Percentiles rank a stretch among this genome's conserved stretches.
Conservation (phyloP, 2,113 vertebrate species). For the Rallus limicola region DNA sequence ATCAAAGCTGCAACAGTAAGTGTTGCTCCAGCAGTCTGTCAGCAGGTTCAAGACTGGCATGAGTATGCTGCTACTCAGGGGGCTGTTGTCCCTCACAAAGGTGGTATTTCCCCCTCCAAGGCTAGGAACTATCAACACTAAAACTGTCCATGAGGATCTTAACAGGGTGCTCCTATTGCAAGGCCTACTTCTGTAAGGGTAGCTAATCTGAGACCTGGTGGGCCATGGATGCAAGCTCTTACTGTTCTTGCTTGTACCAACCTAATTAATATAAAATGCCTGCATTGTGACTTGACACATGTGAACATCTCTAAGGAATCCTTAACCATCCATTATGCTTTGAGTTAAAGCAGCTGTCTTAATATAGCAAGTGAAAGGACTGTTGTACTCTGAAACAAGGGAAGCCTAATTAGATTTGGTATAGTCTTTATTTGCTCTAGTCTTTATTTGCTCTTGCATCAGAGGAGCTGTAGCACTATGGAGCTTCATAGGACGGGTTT, state of each 20-base stretch:
- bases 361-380: slow-evolving; percentile 15
- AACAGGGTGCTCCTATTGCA: neutral
- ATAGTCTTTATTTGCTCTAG: neutral
- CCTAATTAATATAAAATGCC: neutral
- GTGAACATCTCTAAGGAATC: slow-evolving; percentile 18
- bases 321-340: slow-evolving; percentile 6
- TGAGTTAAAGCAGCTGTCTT: slow-evolving; percentile 16
- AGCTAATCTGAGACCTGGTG: neutral
- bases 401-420: slow-evolving; percentile 30
- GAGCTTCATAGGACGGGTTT: neutral
- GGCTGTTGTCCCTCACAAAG: neutral
- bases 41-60: neutral
- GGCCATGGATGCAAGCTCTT: neutral
- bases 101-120: neutral
- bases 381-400: neutral
- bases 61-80: neutral
- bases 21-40: neutral
- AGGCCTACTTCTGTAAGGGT: neutral
- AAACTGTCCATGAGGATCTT: neutral
- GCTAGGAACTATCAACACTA: neutral
- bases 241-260: neutral
- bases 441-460: neutral
- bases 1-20: neutral
- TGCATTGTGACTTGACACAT: neutral
- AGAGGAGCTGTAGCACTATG: neutral